phyloP scores from a whole-genome alignment of 2,888 invertebrate genomes.

The Rotaria sp. region DNA sequence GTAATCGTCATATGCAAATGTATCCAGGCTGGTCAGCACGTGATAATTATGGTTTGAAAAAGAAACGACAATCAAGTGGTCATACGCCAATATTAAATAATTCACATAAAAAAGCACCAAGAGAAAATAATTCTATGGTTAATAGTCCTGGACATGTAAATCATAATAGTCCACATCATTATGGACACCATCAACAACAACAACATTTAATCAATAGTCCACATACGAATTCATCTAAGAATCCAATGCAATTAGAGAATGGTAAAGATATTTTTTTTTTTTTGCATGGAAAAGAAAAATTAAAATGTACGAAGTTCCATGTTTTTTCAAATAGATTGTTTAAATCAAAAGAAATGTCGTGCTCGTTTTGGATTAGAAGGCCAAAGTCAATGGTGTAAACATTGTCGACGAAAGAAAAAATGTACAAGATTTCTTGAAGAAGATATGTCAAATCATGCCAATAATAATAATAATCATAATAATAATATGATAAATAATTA shows the following conservation, averaged over 20 bases:
- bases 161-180: neutral
- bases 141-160: neutral
- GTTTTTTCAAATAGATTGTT: slow-evolving; percentile 57
- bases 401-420: slow-evolving; percentile 65
- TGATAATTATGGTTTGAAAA: slow-evolving; percentile 99
- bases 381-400: slow-evolving; percentile 98
- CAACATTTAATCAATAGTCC: neutral
- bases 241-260: slow-evolving; percentile 9
- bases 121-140: slow-evolving; percentile 12
- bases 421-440: slow-evolving; percentile 54
- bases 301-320: too few species aligned
- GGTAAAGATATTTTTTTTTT: neutral
- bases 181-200: neutral
- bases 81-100: neutral
- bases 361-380: slow-evolving; percentile 96
- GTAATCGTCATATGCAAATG: slow-evolving; percentile 97
- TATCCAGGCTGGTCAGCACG: slow-evolving; percentile 99
- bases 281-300: too few species aligned
- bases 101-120: slow-evolving; percentile 18
- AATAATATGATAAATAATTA: neutral
- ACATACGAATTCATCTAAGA: neutral
- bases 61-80: slow-evolving; percentile 87
- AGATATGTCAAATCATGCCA: neutral
- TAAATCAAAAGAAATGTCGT: slow-evolving; percentile 92
- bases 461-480: neutral